A percentile compares a stretch with the other conserved stretches of the same genome.
phyloP scores from a whole-genome alignment of 1,140 invertebrate species.

The Branchinecta lindahli region DNA sequence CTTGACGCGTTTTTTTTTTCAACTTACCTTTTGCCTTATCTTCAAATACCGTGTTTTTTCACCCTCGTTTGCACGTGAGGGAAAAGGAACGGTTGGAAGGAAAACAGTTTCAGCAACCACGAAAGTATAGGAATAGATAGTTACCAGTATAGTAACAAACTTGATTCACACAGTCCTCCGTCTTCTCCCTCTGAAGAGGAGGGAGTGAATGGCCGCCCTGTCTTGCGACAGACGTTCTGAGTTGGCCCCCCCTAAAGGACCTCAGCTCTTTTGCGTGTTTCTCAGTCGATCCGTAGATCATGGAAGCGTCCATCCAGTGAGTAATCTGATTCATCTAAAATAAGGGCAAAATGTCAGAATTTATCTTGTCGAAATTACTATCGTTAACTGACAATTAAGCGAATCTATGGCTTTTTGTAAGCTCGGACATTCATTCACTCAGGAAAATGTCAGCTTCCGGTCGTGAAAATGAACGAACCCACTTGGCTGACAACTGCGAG shows the following conservation, averaged over 20 bases:
- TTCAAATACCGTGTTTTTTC: no score
- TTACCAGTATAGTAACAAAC: slow-evolving; percentile 28
- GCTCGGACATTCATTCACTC: no score
- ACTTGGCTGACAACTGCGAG: no score
- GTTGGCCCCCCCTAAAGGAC: slow-evolving; percentile 28
- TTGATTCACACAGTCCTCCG: slow-evolving; percentile 20
- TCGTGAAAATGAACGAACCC: no score
- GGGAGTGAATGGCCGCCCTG: slow-evolving; percentile 36
- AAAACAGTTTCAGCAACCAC: no score
- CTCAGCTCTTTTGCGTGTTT: slow-evolving; percentile 35
- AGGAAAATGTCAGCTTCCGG: no score
- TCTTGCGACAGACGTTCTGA: slow-evolving; percentile 24
- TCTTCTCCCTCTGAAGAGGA: slow-evolving; percentile 25
- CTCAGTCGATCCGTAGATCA: slow-evolving; percentile 42
- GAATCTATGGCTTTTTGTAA: no score
- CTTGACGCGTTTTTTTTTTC: no score
- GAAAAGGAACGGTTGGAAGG: no score
- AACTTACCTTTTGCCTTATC: no score
- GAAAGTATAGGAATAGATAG: no score
- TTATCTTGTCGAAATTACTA: not conserved
- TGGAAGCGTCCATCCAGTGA: slow-evolving; percentile 40
- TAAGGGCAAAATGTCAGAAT: not conserved
- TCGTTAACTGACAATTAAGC: not conserved
- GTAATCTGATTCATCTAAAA: slow-evolving; percentile 38
- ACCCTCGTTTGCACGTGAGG: no score